Base-by-base conservation (phyloP, 1,140 invertebrate genomes). In the Mycetomoellerius zeteki region DNA sequence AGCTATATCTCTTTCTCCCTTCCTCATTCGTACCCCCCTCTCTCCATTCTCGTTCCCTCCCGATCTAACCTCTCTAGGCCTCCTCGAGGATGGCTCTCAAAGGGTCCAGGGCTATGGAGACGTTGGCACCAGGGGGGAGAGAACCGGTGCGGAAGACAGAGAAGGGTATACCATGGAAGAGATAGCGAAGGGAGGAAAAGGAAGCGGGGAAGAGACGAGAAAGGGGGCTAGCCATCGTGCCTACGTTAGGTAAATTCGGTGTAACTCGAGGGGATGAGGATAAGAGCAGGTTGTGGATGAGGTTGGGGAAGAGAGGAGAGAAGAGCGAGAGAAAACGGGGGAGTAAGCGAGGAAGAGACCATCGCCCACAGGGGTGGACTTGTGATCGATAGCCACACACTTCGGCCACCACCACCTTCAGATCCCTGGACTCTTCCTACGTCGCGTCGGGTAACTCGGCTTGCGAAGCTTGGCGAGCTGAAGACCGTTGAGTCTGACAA, bases 161-260 rank as follows among this genome's bases (percentile, higher is more conserved):
- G 90, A 92, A 88, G 89, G 69, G 37, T 24, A 84, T 56, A 60
- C 16, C 27, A 73, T 43, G 16, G 21, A 33, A 50, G 64, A 52
- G 86, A 37, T 52, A 82, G 52, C 30, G 30, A 60, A 60, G 86
- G 54, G 21, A 82, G 43, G 52, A 89, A 52, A 89, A 92, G 67
- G 85, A 88, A 72, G 16, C 54, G 80, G 77, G 89, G 86, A 91
- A 91, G 89, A 90, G 90, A 91, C 85, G 82, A 89, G 87, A 85
- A 86, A 85, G n/a, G 90, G 89, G 67, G 47, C 84, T 87, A 91
- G 87, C 91, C 91, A 91, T 90, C 89, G 91, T 91, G 91, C 91
- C 92, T 94, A 92, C 91, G 93, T 93, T 94, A 94, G 93, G 93
- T 94, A 94, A 94, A 94, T 94, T 94, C 92, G 89, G 88, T 93